Conservation (phyloP, 1,140 invertebrate species). For the Sycophaga agraensis region DNA sequence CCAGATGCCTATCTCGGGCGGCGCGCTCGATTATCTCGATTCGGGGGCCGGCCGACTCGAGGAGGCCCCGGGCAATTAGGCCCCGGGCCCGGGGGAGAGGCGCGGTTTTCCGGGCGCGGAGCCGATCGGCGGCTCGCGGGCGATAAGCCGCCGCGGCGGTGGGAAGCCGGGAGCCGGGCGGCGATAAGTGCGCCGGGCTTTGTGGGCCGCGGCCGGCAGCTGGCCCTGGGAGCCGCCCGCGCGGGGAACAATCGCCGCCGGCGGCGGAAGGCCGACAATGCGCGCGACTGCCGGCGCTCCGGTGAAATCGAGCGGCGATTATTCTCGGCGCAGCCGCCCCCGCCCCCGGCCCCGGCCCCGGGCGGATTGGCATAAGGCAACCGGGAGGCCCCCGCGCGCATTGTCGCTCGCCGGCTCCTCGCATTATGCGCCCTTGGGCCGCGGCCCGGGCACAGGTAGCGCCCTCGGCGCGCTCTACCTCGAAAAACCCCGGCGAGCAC, state of each 20-base stretch:
- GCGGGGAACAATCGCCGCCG: not conserved
- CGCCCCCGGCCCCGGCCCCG: slow-evolving; percentile 44
- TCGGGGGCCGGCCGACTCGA: slow-evolving; percentile 16
- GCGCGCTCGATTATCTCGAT: slow-evolving; percentile 27
- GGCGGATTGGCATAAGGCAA: slow-evolving; percentile 57
- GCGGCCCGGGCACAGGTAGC: no score
- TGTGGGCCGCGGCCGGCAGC: no score
- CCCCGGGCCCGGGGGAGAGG: not conserved
- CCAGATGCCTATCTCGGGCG: slow-evolving; percentile 18
- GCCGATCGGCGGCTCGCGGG: no score
- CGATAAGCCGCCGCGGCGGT: no score
- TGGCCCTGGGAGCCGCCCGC: not conserved
- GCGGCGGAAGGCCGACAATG: not conserved
- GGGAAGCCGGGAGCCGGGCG: no score
- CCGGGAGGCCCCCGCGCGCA: slow-evolving; percentile 44
- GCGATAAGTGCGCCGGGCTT: no score
- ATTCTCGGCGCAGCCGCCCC: slow-evolving; percentile 36
- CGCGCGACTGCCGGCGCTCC: not conserved
- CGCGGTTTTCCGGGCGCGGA: no score
- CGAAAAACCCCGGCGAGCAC: slow-evolving; percentile 43
- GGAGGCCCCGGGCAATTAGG: slow-evolving; percentile 13
- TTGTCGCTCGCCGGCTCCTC: slow-evolving; percentile 47
- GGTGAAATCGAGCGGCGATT: not conserved
- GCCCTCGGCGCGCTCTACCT: no score
- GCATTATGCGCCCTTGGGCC: slow-evolving; percentile 52